These are phyloP conservation scores for Triplophysa siluroides DNA, from an alignment of 2,113 vertebrate genomes.

Conservation along the genomic window DNA sequence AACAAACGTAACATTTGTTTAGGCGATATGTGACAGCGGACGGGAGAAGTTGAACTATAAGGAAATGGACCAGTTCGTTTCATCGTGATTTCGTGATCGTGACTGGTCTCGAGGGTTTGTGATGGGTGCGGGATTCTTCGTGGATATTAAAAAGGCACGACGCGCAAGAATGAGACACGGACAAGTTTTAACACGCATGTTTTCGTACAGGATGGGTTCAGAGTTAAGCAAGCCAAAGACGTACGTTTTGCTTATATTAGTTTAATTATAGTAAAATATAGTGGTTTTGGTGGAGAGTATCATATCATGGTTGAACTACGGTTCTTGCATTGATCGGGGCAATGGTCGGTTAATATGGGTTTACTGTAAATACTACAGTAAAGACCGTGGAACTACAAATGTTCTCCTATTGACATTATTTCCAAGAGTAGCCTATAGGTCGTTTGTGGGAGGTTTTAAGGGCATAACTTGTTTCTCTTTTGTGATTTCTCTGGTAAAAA, in stretches of 20 bases:
- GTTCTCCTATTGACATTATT: too few species aligned
- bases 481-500: not conserved
- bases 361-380: too few species aligned
- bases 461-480: too few species aligned
- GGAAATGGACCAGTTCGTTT: not conserved
- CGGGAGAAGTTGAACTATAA: not conserved
- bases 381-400: too few species aligned
- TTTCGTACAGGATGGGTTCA: too few species aligned
- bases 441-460: too few species aligned
- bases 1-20: not conserved
- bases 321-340: too few species aligned
- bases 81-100: not conserved
- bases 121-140: not conserved
- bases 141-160: slow-evolving; percentile 7
- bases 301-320: too few species aligned
- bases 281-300: too few species aligned
- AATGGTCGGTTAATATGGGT: too few species aligned
- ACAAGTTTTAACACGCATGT: slow-evolving; percentile 29
- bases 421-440: too few species aligned
- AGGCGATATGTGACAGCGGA: not conserved
- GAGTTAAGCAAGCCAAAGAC: not conserved
- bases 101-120: not conserved
- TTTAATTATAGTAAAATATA: too few species aligned
- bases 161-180: not conserved
- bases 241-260: not conserved